Evolutionary conservation across 23 tunicate species (phyloP), one percentile per base, ranked within the genome.

Genomic region (Halocynthia roretzi): DNA sequence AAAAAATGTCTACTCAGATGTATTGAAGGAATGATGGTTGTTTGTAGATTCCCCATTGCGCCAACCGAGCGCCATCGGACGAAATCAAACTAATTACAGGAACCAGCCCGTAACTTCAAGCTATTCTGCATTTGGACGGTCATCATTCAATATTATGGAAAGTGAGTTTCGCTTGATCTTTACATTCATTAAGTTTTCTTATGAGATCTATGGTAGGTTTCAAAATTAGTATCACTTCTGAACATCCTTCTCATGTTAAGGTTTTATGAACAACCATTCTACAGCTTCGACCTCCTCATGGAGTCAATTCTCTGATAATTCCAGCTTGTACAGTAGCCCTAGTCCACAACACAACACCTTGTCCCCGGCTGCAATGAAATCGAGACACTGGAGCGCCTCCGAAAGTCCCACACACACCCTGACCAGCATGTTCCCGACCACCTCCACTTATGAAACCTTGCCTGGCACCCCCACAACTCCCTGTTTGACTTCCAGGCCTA

Each of bases 381-480:
- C 17, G 8, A 62, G 17, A 14, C 78, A 74, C 10, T 52, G 56
- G 56, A 50, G 63, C 2, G 56, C 15, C 63, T 50, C 60, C 31
- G 78, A 44, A 10, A 53, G 78, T 20, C 62, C 78, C 5, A 62
- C 21, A 7, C 50, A 50, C 19, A 22, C 78, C 11, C 56, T 4
- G 21, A 62, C 55, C 8, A 19, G 23, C 67, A 21, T 44, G 8
- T 74, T 54, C 62, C n/a, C 78, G 12, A 51, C 44, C 44, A 31
- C 44, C 4, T 31, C 44, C 44, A 31, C 76, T 51, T 74, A 53
- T 18, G 78, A 74, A 22, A 54, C 78, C 56, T 64, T 64, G 9
- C 78, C 78, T 4, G 78, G 78, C 21, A 74, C 78, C n/a, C 78
- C 78, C 5, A 74, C 78, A 8, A 74, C 78, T 12, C 78, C 78